Conservation (phyloP, 23 tunicate species). For the Ascidia mentula region DNA sequence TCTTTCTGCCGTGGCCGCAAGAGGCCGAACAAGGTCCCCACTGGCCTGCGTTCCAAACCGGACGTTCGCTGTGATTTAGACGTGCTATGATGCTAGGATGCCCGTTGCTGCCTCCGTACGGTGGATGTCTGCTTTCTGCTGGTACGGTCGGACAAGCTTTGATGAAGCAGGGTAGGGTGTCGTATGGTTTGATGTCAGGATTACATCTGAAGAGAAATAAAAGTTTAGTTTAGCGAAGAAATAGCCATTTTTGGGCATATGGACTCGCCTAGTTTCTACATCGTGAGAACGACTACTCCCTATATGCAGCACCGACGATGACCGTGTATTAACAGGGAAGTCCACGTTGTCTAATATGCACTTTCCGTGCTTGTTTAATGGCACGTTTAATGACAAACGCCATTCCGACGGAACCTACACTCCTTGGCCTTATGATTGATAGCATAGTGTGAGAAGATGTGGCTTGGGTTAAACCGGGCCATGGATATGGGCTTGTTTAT, state of each 20-base stretch:
- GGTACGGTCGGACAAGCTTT: conserved; percentile 41
- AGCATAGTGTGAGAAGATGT: not conserved
- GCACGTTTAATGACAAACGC: not conserved
- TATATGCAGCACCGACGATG: too few species aligned
- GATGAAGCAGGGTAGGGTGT: conserved; percentile 59
- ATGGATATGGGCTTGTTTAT: too few species aligned
- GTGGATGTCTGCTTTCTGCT: not conserved
- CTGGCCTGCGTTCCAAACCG: conserved; percentile 69
- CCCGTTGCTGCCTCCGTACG: not conserved
- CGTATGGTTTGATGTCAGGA: conserved; percentile 47
- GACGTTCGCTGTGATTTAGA: not conserved
- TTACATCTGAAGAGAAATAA: conserved; percentile 55
- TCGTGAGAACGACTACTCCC: too few species aligned
- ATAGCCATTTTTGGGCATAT: too few species aligned
- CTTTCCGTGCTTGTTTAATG: too few species aligned
- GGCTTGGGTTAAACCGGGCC: not conserved
- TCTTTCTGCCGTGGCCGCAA: conserved; percentile 80
- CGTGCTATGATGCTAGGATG: not conserved
- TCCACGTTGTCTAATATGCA: not conserved
- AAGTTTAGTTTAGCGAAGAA: not conserved
- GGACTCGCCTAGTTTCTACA: too few species aligned
- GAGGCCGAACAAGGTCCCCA: conserved; percentile 88
- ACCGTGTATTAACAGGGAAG: too few species aligned
- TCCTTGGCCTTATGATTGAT: not conserved
- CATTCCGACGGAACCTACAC: not conserved